Conservation (phyloP, 2,113 vertebrate genomes). For the Gallinago undulata region DNA sequence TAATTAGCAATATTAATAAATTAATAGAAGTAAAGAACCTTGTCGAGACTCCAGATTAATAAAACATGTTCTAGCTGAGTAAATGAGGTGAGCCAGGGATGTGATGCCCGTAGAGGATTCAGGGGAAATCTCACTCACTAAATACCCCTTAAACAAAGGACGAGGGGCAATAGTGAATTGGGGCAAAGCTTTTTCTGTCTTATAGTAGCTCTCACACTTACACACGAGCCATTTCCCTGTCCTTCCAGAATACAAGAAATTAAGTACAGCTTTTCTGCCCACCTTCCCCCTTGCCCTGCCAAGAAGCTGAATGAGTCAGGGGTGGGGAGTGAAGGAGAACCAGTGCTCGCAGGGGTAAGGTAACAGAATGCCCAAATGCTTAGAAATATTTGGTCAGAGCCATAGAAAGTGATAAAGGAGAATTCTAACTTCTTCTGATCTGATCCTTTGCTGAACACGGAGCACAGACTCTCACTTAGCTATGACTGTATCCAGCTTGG, state of each 20-base stretch:
- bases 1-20: slow-evolving; percentile 84
- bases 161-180: neutral
- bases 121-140: neutral
- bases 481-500: neutral
- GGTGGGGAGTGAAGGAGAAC: neutral
- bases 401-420: neutral
- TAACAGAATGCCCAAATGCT: neutral
- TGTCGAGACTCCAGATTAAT: slow-evolving; percentile 79
- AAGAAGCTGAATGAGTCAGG: neutral
- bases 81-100: slow-evolving; percentile 51
- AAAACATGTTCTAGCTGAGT: slow-evolving; percentile 72
- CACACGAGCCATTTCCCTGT: neutral
- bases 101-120: slow-evolving; percentile 7
- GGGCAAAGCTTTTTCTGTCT: neutral
- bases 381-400: neutral
- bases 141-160: neutral
- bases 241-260: neutral
- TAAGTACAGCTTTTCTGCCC: neutral
- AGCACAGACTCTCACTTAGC: neutral
- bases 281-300: neutral
- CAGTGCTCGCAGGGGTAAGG: neutral
- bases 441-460: neutral
- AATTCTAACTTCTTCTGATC: neutral
- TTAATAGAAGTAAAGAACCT: slow-evolving; percentile 80
- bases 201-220: neutral